A percentile compares a stretch with the other conserved stretches of the same genome.
These are phyloP conservation scores for Episyrphus balteatus DNA, from an alignment of 1,140 invertebrate genomes.

Conservation along the genomic window DNA sequence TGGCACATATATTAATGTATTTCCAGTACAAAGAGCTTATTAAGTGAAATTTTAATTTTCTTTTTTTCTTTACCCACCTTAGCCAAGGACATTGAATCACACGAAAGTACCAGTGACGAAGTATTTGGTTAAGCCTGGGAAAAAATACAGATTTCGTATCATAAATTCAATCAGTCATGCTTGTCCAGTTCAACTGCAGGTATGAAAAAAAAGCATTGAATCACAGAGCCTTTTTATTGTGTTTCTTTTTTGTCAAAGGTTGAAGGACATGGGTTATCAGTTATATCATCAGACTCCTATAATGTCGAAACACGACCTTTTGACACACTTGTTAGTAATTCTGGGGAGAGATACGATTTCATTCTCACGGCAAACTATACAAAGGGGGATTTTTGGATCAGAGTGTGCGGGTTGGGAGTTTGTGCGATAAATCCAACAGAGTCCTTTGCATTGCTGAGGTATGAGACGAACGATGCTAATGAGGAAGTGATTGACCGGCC, in stretches of 20 bases:
- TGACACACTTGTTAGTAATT: slow-evolving; percentile 26
- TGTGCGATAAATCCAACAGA: slow-evolving; percentile 28
- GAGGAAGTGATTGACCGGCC: neutral
- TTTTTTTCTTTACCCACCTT: neutral
- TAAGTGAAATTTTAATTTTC: neutral
- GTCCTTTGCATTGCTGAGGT: slow-evolving; percentile 7
- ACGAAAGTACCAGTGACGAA: slow-evolving; percentile 8
- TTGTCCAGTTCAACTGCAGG: slow-evolving; percentile 42
- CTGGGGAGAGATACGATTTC: slow-evolving; percentile 54
- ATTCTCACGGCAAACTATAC: slow-evolving; percentile 42
- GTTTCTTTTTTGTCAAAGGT: slow-evolving; percentile 18
- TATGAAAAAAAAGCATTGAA: neutral
- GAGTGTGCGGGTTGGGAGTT: slow-evolving; percentile 38
- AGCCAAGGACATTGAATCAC: neutral
- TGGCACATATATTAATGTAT: slow-evolving; percentile 19
- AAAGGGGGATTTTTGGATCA: slow-evolving; percentile 45
- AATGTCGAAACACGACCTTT: slow-evolving; percentile 33
- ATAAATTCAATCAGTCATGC: slow-evolving; percentile 42
- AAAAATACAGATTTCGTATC: slow-evolving; percentile 41
- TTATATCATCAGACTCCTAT: slow-evolving; percentile 44
- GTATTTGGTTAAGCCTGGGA: slow-evolving; percentile 19
- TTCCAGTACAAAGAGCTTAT: neutral
- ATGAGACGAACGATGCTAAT: slow-evolving; percentile 3
- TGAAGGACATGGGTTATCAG: slow-evolving; percentile 40
- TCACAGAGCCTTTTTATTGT: neutral